Conservation (phyloP, 37 sponge, comb jelly and placozoan genomes). For the Petrosia ficiformis region DNA sequence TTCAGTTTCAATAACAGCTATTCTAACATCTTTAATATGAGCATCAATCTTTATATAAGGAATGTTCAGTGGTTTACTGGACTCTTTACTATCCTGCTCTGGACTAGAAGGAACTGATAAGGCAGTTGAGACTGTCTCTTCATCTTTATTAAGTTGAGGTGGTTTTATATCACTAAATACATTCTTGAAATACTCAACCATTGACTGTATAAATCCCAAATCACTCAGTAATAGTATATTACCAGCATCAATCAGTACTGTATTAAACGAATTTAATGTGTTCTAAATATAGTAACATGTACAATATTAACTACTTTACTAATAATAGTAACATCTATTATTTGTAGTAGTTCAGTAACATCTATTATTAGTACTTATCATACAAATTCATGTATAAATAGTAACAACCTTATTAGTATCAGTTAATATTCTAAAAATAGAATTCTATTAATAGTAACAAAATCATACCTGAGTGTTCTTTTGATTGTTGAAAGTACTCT, state of each 20-base stretch:
- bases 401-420: no score
- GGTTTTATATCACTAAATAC: slow-evolving; percentile 14
- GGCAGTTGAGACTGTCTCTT: not conserved
- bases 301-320: no score
- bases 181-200: slow-evolving; percentile 33
- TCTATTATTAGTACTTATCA: no score
- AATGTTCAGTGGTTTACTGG: not conserved
- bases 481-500: slow-evolving; percentile 14
- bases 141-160: not conserved
- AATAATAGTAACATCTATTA: no score
- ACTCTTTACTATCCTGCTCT: not conserved
- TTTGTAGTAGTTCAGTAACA: no score
- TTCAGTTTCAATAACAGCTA: slow-evolving; percentile 65
- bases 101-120: not conserved
- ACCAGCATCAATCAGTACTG: slow-evolving; percentile 38
- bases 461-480: slow-evolving; percentile 42
- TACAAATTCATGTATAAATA: no score
- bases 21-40: slow-evolving; percentile 34
- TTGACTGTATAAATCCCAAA: slow-evolving; percentile 40
- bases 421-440: no score
- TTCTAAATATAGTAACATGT: no score
- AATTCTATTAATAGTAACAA: not conserved
- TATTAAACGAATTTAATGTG: no score
- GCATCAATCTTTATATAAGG: slow-evolving; percentile 41
- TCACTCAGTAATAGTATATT: slow-evolving; percentile 52